These are phyloP conservation scores for Anoplophora glabripennis DNA, from an alignment of 1,140 invertebrate genomes.

Conservation along the genomic window DNA sequence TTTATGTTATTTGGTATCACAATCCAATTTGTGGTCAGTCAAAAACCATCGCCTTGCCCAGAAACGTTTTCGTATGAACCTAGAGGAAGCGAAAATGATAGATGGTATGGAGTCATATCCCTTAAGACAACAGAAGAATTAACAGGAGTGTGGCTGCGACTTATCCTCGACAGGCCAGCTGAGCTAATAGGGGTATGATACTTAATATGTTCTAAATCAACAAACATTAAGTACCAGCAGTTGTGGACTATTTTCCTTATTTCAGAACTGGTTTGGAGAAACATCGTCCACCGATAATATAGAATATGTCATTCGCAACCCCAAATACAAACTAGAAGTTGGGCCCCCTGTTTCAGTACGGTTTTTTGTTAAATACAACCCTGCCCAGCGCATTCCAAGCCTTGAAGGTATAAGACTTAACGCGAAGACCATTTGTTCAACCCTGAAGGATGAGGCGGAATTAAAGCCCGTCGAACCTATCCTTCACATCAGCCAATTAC, in stretches of 20 bases:
- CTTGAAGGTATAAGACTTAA: conserved; percentile 34
- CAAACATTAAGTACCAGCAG: no score
- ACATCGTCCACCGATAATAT: conserved; percentile 32
- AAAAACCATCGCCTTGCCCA: conserved; percentile 46
- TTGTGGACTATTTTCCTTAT: no score
- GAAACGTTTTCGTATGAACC: conserved; percentile 49
- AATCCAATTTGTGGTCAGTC: no score
- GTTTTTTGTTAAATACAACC: conserved; percentile 39
- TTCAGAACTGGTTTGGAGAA: conserved; percentile 42
- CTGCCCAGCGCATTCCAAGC: conserved; percentile 24
- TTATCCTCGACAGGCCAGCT: conserved; percentile 35
- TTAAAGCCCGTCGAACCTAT: not conserved
- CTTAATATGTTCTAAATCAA: no score
- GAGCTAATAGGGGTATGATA: conserved; percentile 37
- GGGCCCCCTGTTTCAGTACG: conserved; percentile 31
- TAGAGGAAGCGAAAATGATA: conserved; percentile 38
- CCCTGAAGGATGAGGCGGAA: not conserved
- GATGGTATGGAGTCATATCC: conserved; percentile 44
- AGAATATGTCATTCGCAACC: conserved; percentile 37
- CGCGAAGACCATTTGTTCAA: conserved; percentile 28
- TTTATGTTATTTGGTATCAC: no score
- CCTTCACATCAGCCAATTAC: conserved; percentile 18
- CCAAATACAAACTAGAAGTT: conserved; percentile 32
- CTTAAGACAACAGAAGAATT: conserved; percentile 33
- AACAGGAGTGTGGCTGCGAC: conserved; percentile 36